Base-by-base conservation (phyloP, 1,140 invertebrate genomes). In the Heliothis subflexa region DNA sequence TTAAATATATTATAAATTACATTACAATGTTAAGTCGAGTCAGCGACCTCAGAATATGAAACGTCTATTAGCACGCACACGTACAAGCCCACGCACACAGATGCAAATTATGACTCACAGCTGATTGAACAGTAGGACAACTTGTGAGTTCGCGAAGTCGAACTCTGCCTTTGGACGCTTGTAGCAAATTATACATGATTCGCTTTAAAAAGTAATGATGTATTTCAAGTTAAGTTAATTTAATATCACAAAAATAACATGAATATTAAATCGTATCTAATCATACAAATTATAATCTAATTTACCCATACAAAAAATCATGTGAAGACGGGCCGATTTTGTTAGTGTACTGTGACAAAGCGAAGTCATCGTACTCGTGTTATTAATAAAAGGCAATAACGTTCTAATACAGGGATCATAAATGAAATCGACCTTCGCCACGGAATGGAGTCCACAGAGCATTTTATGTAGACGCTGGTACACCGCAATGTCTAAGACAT, bases 1-100 rank as follows among this genome's bases (percentile, higher is more conserved):
- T 91, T 90, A 87, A 91, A 91, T 91, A 89, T 88, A 90, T 90
- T 90, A 87, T 88, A 89, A 89, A 88, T 90, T 91, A 90, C 74
- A 77, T 77, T 77, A 77, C 88, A 91, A 90, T 89, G 89, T 87
- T 87, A 82, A 80, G 80, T 82, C 76, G 83, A 88, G 90, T 89
- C 89, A 85, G 83, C 87, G 88, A 90, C 89, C 90, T 84, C 84
- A 47, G 78, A 78, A 83, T 87, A 85, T 86, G 82, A 83, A 80
- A 82, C 81, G 81, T 80, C 83, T 89, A 88, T 88, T 81, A 83
- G 76, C 88, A 88, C 85, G 83, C 84, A 80, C 79, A 82, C 83
- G 80, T n/a, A 14, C 21, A n/a, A 3, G 45, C 68, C 13, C 68
- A 74, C 78, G 52, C 78, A 66, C 59, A 74, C 70, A 21, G 16